Evolutionary conservation across 2,113 vertebrate genomes (phyloP), one percentile per base, ranked within the genome.

Genomic region (Lontra canadensis): DNA sequence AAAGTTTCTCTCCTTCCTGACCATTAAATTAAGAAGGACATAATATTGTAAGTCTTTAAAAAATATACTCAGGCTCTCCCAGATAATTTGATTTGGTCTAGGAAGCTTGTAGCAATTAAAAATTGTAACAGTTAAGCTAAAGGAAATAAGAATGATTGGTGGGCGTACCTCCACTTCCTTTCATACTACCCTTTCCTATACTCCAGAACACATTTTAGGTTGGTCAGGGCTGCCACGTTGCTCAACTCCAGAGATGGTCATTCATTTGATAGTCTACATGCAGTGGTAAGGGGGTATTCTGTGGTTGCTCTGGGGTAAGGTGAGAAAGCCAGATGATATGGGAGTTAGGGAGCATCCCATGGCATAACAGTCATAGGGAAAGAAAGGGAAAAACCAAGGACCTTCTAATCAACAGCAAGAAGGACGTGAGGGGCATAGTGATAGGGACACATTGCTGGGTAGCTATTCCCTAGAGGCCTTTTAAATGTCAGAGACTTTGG

Each of bases 401-500:
- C 57, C 49, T 57, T 15, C 25, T 76, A 74, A 89, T 76, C 42
- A 65, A 21, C 39, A 81, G 31, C 31, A 55, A 49, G 49, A 94
- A 78, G 23, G 52, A 93, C 69, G 74, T 36, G 44, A 93, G 61
- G 21, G 44, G 7, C 65, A 17, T 23, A 4, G 7, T 0, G 21
- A 34, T 63, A 49, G 42, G 26, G 73, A 73, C 10, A 71, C 36
- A 52, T n/a, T 31, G 47, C 83, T 87, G 47, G 42, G n/a, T 61
- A 73, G 36, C 29, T 25, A 3, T 73, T 88, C 52, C 59, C 85
- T 80, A 31, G 20, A 47, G 69, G n/a, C 42, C 86, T 76, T 61
- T 78, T 80, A 83, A 90, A 39, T 96, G 39, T 69, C 42, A 83
- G 73, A 91, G 47, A 95, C n/a, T 90, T 81, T 4, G 34, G 67